Conservation (phyloP, 2,113 vertebrate species). For the Syngnathus typhle region DNA sequence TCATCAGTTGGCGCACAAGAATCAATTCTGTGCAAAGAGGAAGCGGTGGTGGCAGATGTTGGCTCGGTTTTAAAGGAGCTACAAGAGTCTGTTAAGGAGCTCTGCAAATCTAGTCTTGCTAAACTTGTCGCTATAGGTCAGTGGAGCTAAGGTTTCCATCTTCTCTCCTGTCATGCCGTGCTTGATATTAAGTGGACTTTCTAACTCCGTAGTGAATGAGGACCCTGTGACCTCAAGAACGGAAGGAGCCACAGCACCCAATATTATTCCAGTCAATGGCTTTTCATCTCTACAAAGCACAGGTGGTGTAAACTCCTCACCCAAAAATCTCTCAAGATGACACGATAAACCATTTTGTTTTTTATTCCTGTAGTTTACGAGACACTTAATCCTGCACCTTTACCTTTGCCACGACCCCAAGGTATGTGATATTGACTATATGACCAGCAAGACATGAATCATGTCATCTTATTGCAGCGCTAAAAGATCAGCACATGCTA, state of each 20-base stretch:
- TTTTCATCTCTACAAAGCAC: slow-evolving; percentile 6
- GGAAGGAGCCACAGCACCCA: slow-evolving; percentile 1
- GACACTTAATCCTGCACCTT: slow-evolving; percentile 16
- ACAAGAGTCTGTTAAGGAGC: slow-evolving; percentile 45
- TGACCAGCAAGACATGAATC: background rate
- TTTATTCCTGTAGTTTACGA: slow-evolving; percentile 35
- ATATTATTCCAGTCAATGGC: accelerated
- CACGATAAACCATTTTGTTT: background rate
- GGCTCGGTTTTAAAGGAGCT: slow-evolving; percentile 48
- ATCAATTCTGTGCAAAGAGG: slow-evolving; percentile 26
- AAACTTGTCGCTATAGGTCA: slow-evolving; percentile 56
- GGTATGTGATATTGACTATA: slow-evolving; percentile 18
- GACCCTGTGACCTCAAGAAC: background rate
- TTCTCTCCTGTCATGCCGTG: background rate
- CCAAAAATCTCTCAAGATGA: background rate
- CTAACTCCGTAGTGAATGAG: slow-evolving; percentile 51
- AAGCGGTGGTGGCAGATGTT: slow-evolving; percentile 32
- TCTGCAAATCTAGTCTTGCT: slow-evolving; percentile 52
- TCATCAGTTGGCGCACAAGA: slow-evolving; percentile 1
- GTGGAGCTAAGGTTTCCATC: slow-evolving; percentile 5
- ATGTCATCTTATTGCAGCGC: background rate
- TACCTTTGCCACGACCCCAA: slow-evolving; percentile 22
- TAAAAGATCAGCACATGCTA: background rate
- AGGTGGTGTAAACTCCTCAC: slow-evolving; percentile 19
- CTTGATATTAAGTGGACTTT: too few relatives aligned